Base-by-base conservation (phyloP, 2,113 vertebrate species). In the Corythoichthys haematopterus region DNA sequence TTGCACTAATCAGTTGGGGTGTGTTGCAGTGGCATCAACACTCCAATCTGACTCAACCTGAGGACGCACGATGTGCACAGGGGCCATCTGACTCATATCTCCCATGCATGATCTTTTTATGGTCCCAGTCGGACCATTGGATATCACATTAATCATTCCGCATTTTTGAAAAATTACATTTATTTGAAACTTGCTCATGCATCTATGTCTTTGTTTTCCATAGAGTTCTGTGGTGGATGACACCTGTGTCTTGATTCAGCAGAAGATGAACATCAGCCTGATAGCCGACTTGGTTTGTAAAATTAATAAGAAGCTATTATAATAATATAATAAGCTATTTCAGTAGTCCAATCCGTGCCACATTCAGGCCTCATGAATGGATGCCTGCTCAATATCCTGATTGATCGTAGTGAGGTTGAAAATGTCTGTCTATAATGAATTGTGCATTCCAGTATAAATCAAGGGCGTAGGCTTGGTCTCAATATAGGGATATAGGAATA, bases 231-330 rank as follows among this genome's bases (percentile, higher is more conserved):
- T 10, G 4, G 16, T 57, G 43, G 35, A 28, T 58, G 11, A 38
- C 35, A 16, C 12, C 2, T 14, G 2, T 56, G 33, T 36, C 64
- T 64, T 95, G 80, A 93, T 36, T 75, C 93, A 84, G 81, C 94
- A 76, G 88, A 91, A 77, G 88, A 92, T 38, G 88, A 92, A 50
- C 94, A 91, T 78, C 92, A 92, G 69, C 90, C 94, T 63, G 7
- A 6, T 58, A 14, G 13, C 35, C 56, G 16, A 16, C 36, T 16
- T 59, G 36, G 36, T 40, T 40, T 38, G 36, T 57, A 33, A 59
- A 37, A 95, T 74, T 12, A 15, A 15, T 59, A 40, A n/a, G 9
- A 59, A 28, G 20, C 20, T 28, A 28, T 28, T 28, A 28, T 28
- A 28, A 28, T 28, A 28, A 28, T 28, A 28, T 28, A 28, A 28